Conservation (phyloP, 2,797 vertebrate species). For the Alauda arvensis region DNA sequence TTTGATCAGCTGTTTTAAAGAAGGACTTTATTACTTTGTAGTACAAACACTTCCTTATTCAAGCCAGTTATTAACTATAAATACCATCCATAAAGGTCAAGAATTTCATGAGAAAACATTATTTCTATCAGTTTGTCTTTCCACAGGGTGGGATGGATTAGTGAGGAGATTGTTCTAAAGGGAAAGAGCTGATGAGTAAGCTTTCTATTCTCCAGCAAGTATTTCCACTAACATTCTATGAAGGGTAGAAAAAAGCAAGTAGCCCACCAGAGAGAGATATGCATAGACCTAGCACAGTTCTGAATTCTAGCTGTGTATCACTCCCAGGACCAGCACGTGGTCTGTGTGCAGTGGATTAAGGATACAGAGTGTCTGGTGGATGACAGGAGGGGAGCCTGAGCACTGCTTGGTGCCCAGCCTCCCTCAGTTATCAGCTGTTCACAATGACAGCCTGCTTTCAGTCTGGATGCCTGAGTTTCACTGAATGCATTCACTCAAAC, state of each 20-base stretch:
- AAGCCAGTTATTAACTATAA: not conserved
- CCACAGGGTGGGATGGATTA: conserved; percentile 12
- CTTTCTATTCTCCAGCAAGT: not conserved
- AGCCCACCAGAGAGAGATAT: not conserved
- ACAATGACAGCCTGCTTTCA: not conserved
- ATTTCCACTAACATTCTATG: not conserved
- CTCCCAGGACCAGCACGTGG: not conserved
- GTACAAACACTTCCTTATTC: not conserved
- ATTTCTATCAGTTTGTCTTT: conserved; percentile 9
- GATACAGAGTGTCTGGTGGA: not conserved
- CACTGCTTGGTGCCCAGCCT: not conserved
- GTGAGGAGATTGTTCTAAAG: not conserved
- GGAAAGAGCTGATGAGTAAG: conserved; percentile 5
- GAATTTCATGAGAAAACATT: conserved; percentile 16
- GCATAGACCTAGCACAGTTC: not conserved
- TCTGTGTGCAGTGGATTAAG: not conserved
- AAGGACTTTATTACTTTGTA: not conserved
- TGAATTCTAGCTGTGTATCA: not conserved
- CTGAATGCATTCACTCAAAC: not conserved
- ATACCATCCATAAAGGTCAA: not conserved
- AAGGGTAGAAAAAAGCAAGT: not conserved
- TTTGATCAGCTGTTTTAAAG: not conserved
- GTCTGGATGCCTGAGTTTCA: not conserved
- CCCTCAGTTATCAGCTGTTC: not conserved
- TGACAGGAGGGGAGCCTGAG: not conserved